Percentiles rank a stretch among this genome's conserved stretches.
Conservation (phyloP, 2,113 vertebrate genomes). For the Melanotaenia duboulayi region DNA sequence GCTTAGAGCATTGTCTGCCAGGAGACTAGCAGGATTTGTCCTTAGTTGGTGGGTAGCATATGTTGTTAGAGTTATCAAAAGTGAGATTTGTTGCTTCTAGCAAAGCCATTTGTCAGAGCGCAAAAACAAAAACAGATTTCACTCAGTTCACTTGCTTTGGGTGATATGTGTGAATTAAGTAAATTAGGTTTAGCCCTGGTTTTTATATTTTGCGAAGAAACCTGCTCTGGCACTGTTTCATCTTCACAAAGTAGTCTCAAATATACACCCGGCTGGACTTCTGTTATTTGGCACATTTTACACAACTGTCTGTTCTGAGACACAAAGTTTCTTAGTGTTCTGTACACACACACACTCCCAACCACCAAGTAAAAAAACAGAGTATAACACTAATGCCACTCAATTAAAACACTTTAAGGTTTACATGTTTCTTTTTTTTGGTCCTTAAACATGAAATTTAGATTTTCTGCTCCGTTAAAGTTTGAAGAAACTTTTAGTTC, state of each 20-base stretch:
- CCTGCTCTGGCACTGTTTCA: not conserved
- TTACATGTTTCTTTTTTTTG: no score
- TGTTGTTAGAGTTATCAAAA: conserved; percentile 17
- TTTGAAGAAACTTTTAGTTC: conserved; percentile 4
- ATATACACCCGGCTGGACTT: no score
- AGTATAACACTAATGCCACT: no score
- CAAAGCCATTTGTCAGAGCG: conserved; percentile 11
- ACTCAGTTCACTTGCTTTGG: not conserved
- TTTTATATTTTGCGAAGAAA: not conserved
- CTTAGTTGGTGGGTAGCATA: conserved; percentile 55
- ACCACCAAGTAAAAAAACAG: no score
- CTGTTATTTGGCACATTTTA: no score
- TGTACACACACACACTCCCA: no score
- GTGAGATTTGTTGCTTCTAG: conserved; percentile 7
- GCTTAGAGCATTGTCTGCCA: conserved; percentile 39
- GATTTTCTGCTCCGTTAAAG: conserved; percentile 13
- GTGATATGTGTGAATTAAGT: not conserved
- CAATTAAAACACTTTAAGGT: not conserved
- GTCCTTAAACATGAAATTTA: no score
- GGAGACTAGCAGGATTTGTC: conserved; percentile 30
- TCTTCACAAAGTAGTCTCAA: not conserved
- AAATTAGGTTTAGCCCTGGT: not conserved
- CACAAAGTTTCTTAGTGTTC: no score
- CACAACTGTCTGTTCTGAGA: no score
- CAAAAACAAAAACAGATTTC: not conserved